Conservation (phyloP, 2,113 vertebrate genomes). For the Leiothrix lutea region DNA sequence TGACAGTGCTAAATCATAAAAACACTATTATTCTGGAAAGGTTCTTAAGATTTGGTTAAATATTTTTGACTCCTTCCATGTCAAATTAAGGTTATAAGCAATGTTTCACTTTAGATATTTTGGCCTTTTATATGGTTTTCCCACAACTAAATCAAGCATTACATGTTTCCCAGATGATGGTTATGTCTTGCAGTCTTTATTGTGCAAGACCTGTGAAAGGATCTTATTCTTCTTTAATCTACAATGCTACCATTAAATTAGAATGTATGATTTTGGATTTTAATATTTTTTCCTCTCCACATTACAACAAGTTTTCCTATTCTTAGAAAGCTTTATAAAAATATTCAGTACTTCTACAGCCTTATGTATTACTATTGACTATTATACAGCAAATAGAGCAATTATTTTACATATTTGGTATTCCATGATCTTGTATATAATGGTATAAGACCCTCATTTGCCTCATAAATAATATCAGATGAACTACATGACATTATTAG, state of each 20-base stretch:
- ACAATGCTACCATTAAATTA: background rate
- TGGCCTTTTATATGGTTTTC: background rate
- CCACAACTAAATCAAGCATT: background rate
- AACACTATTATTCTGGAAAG: background rate
- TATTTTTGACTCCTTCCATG: background rate
- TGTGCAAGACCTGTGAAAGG: background rate
- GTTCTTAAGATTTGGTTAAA: background rate
- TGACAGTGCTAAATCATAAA: background rate
- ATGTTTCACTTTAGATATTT: background rate
- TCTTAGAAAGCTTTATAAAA: background rate
- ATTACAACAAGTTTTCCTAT: background rate
- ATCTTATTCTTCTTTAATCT: background rate
- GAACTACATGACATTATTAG: fast-evolving
- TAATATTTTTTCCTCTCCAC: background rate
- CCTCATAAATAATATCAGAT: background rate
- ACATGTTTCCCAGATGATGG: background rate
- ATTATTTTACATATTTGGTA: background rate
- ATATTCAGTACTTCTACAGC: background rate
- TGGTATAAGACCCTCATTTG: background rate
- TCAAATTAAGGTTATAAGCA: background rate
- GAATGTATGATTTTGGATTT: fast-evolving
- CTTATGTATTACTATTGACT: background rate
- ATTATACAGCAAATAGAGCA: background rate
- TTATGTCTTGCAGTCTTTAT: background rate
- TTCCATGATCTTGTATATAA: background rate